Conservation (phyloP, 2,888 invertebrate genomes). For the Xanthia icteritia region DNA sequence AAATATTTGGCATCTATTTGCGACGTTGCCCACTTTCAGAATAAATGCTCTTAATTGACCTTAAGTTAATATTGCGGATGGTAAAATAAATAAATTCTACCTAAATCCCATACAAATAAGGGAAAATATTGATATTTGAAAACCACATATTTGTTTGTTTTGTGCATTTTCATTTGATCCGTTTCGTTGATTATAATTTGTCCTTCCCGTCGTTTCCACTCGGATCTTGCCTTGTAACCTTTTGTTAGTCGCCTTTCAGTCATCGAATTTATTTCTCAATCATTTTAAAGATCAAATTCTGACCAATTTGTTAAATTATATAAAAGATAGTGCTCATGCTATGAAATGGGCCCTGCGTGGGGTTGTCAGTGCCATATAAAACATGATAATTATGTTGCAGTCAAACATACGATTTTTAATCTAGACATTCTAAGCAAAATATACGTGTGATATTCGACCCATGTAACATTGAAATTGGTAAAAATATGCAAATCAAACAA, state of each 20-base stretch:
- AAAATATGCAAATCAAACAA: slow-evolving; percentile 49
- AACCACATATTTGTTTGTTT: slow-evolving; percentile 14
- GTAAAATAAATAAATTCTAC: slow-evolving; percentile 13
- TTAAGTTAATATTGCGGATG: neutral
- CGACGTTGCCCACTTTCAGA: too few relatives aligned
- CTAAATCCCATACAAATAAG: slow-evolving; percentile 10
- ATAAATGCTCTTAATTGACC: slow-evolving; percentile 10
- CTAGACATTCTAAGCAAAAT: slow-evolving; percentile 1
- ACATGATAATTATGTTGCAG: neutral
- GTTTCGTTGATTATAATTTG: too few relatives aligned
- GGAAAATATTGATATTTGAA: slow-evolving; percentile 7
- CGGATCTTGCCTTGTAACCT: neutral
- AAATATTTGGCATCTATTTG: too few relatives aligned
- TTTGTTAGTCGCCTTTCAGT: neutral
- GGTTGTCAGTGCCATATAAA: neutral
- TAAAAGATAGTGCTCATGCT: neutral
- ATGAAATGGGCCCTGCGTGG: neutral
- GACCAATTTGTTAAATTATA: neutral
- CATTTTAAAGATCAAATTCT: neutral
- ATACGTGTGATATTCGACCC: neutral
- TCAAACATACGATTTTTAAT: slow-evolving; percentile 4
- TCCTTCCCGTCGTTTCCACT: neutral
- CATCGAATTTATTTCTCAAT: neutral
- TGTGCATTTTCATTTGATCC: slow-evolving; percentile 10
- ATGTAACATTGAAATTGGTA: neutral